Base-by-base conservation (phyloP, 2,797 vertebrate genomes). In the Gouania willdenowi region DNA sequence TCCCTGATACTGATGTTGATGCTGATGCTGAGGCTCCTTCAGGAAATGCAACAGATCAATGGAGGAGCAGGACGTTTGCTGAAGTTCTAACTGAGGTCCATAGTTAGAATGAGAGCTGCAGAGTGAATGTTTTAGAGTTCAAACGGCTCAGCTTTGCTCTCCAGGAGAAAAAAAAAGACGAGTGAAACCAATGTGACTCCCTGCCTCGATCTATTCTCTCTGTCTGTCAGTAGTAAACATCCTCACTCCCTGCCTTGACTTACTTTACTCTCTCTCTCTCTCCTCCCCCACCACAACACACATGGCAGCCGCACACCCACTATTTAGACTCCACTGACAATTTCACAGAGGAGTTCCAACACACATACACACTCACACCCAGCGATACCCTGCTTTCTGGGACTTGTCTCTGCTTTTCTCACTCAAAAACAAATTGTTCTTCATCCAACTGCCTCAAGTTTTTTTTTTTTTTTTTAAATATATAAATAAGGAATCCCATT, bases 271-370 rank as follows among this genome's bases (percentile, higher is more conserved):
- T 8, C 40, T 35, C 34, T 44, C 42, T 46, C 62, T 64, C 59
- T 82, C 77, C 73, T 64, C 79, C 76, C 73, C 75, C 83, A 47
- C 45, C 33, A 39, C 18, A 58, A 59, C 72, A 80, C 79, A 78
- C 73, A 82, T 83, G 38, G 3, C 77, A 75, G 68, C 51, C 74
- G 69, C 77, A 73, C 61, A 71, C 49, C 71, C 73, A 28, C 41
- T 52, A 34, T 73, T 80, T 75, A 24, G 55, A 80, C 76, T 60
- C 61, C 61, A 76, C 83, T 77, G 81, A 69, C 76, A 66, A 54
- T 72, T 79, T 82, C 78, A 79, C 79, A 77, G 34, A 39, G 58
- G 61, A 59, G 66, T 44, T 53, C 59, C 19, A 76, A 54, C 19
- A 17, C 37, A 26, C 38, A 32, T 53, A 57, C 29, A 28, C 40